Base-by-base conservation (phyloP, 2,888 invertebrate genomes). In the Choreutis nemorana region DNA sequence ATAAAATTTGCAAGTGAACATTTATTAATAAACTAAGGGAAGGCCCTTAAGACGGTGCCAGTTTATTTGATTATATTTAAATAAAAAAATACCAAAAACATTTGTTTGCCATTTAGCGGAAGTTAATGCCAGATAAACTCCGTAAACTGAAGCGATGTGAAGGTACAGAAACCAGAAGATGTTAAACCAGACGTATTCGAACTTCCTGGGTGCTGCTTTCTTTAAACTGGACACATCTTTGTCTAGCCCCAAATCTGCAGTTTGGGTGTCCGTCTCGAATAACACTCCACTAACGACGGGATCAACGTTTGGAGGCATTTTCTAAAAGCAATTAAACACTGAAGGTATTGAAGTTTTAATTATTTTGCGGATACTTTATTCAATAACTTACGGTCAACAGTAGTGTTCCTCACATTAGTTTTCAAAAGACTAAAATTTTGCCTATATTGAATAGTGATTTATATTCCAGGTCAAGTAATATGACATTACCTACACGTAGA, bases 121-220 rank as follows among this genome's bases (percentile, higher is more conserved):
- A 0, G 86, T 83, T 24, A 89, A 63, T 30, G 79, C 73, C 4
- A 87, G 67, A 46, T 86, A 89, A 0, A 85, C 22, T 25, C 89
- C 90, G 42, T 87, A 89, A 1, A 87, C 33, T 0, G 87, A 86
- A 1, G 81, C 82, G 2, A 81, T 35, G 54, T 90, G 90, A 12
- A 90, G 72, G 41, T 82, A 86, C 0, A 70, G 48, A 51, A 90
- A 89, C 48, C 87, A 79, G 3, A 83, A 51, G 20, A 90, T 87
- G 48, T 90, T 90, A 45, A 85, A 81, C 89, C 89, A 90, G 2
- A 90, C 89, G 22, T 87, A 63, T 42, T 81, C 65, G 30, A 81
- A 55, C 45, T 82, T 78, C 35, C 66, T 67, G 0, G 78, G 68
- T 1, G 79, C 64, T 0, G 82, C 79, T 4, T 72, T 64, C 44